phyloP scores from a whole-genome alignment of 2,113 vertebrate species.

The Silurus glanis region DNA sequence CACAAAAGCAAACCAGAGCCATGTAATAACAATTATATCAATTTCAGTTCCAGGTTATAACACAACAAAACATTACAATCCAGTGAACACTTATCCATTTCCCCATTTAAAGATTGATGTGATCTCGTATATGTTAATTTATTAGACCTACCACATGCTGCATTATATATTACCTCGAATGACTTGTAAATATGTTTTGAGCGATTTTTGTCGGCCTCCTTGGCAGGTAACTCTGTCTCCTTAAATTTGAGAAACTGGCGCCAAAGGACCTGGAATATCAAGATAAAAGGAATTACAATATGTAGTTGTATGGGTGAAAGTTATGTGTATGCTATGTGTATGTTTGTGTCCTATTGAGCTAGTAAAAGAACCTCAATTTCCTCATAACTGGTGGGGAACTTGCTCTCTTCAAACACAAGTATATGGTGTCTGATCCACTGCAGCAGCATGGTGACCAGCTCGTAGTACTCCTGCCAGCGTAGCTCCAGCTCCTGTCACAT shows the following conservation, averaged over 20 bases:
- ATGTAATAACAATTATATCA: background rate
- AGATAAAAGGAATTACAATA: background rate
- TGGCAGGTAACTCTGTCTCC: conserved; percentile 89
- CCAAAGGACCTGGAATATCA: conserved; percentile 82
- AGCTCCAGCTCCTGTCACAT: conserved; percentile 86
- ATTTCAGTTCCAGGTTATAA: background rate
- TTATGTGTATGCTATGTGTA: background rate
- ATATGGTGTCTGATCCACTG: conserved; percentile 91
- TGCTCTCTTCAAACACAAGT: conserved; percentile 83
- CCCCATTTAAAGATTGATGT: background rate
- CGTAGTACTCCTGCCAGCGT: conserved; percentile 92
- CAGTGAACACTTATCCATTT: background rate
- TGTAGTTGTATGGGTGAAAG: background rate
- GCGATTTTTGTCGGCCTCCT: conserved; percentile 91
- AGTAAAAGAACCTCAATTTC: conserved; percentile 80
- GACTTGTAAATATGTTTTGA: conserved; percentile 88
- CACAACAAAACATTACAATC: background rate
- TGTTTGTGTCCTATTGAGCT: background rate
- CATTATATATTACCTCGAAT: conserved; percentile 75
- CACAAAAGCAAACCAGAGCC: background rate
- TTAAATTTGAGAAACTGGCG: conserved; percentile 95
- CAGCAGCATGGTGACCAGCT: conserved; percentile 86
- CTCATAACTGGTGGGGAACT: conserved; percentile 87
- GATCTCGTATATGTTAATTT: background rate
- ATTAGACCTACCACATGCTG: background rate